These are phyloP conservation scores for Octonoba sinensis DNA, from an alignment of 2,888 invertebrate genomes.

Conservation along the genomic window DNA sequence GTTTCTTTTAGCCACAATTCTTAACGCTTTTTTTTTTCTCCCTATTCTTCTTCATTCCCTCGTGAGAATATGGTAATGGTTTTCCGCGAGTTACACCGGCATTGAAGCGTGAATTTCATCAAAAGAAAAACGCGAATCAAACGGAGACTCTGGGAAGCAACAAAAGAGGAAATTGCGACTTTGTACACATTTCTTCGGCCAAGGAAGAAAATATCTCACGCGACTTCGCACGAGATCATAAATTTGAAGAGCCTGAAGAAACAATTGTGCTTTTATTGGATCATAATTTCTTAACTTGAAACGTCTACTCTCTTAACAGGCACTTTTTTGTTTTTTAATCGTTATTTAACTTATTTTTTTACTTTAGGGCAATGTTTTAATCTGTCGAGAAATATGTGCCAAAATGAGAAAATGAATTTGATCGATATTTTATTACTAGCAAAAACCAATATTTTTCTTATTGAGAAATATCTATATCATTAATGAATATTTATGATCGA, in stretches of 20 bases:
- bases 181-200: background rate
- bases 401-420: too few relatives aligned
- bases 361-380: too few relatives aligned
- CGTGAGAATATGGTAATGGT: constrained; percentile 31
- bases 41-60: constrained; percentile 14
- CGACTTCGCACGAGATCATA: background rate
- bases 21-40: background rate
- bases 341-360: too few relatives aligned
- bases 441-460: too few relatives aligned
- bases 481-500: too few relatives aligned
- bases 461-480: too few relatives aligned
- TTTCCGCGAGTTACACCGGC: constrained; percentile 3
- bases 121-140: constrained; percentile 22
- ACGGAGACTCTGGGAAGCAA: background rate
- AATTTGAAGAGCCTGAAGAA: background rate
- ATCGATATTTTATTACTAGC: too few relatives aligned
- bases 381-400: too few relatives aligned
- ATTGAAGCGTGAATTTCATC: constrained; percentile 51
- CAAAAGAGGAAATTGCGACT: constrained; percentile 1
- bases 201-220: background rate
- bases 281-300: too few relatives aligned
- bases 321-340: too few relatives aligned
- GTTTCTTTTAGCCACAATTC: too few relatives aligned
- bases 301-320: too few relatives aligned
- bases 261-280: background rate